Evolutionary conservation across 2,113 vertebrate genomes (phyloP).

Genomic region (Sapayoa aenigma): DNA sequence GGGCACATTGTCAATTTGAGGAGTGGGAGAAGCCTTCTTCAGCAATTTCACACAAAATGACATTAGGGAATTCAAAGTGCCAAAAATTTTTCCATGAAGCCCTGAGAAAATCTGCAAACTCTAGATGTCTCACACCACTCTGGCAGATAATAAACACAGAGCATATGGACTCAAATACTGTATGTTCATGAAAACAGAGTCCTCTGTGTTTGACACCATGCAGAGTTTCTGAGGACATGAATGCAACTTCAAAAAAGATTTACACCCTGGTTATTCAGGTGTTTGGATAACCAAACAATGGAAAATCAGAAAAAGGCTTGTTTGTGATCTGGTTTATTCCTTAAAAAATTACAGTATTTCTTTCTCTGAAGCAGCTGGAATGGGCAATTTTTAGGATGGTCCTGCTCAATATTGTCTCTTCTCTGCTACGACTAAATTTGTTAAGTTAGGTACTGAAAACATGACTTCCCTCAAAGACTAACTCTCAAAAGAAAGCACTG

Average conservation of each 20-base stretch:
- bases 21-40: neutral
- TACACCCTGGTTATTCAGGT: neutral
- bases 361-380: neutral
- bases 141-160: constrained; percentile 40
- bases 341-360: neutral
- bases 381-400: neutral
- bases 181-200: neutral
- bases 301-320: neutral
- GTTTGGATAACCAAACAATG: neutral
- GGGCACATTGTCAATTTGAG: neutral
- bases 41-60: constrained; percentile 51
- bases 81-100: constrained; percentile 25
- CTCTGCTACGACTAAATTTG: neutral
- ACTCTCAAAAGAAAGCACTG: neutral
- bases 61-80: neutral
- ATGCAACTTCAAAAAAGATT: neutral
- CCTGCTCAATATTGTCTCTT: neutral
- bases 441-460: neutral
- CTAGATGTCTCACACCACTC: constrained; percentile 46
- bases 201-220: neutral
- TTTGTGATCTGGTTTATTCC: neutral
- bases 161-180: constrained; percentile 25
- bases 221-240: neutral
- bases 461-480: neutral
- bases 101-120: constrained; percentile 42